Percentiles rank a stretch among this genome's conserved stretches.
phyloP scores from a whole-genome alignment of 2,113 vertebrate genomes.

The Miniopterus natalensis region DNA sequence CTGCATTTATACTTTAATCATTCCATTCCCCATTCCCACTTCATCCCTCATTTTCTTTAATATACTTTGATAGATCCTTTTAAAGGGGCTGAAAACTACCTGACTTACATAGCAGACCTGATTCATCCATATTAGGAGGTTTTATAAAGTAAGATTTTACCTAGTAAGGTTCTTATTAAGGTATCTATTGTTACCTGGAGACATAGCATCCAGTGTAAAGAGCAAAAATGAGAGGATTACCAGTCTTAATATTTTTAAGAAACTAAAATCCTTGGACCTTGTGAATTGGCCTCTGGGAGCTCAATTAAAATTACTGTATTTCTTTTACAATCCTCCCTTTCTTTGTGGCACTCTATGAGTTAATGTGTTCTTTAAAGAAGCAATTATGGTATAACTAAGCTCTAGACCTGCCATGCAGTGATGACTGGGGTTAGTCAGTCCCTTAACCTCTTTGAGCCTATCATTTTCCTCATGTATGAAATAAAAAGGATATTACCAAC shows the following conservation, averaged over 20 bases:
- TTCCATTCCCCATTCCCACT: no score
- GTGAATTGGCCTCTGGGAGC: background rate
- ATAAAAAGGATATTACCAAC: slow-evolving; percentile 8
- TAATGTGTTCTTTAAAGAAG: slow-evolving; percentile 38
- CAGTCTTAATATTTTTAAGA: slow-evolving; percentile 18
- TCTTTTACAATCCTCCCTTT: background rate
- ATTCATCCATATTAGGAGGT: background rate
- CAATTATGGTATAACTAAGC: background rate
- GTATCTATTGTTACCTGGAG: background rate
- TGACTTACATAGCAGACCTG: background rate
- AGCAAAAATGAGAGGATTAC: background rate
- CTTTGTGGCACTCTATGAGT: background rate
- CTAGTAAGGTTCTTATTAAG: slow-evolving; percentile 9
- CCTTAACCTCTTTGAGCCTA: background rate
- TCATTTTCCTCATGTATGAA: slow-evolving; percentile 29
- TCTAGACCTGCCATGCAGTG: background rate
- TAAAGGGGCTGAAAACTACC: slow-evolving; percentile 24
- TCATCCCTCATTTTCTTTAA: background rate
- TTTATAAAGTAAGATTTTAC: background rate
- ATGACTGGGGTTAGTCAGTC: background rate
- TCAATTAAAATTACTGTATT: slow-evolving; percentile 47
- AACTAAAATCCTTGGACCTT: slow-evolving; percentile 23
- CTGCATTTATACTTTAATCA: background rate
- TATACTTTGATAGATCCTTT: slow-evolving; percentile 20
- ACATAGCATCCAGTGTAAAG: background rate